Evolutionary conservation across 2,113 vertebrate genomes (phyloP).

Genomic region (Felis catus): F.catus_Fca126_mat1.0 CM031428.1:12675501-12676000

Average conservation of each 20-base stretch:
- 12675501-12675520: slow-evolving; percentile 25
- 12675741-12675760: not conserved
- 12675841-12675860: not conserved
- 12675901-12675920: not conserved
- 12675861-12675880: not conserved
- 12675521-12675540: not conserved
- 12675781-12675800: not conserved
- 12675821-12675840: not conserved
- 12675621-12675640: not conserved
- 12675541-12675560: slow-evolving; percentile 35
- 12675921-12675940: not conserved
- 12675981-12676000: not conserved
- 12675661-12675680: slow-evolving; percentile 20
- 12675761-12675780: not conserved
- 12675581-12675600: slow-evolving; percentile 31
- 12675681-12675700: not conserved
- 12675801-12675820: not conserved
- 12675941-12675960: not conserved
- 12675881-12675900: not conserved
- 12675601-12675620: slow-evolving; percentile 32
- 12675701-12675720: not conserved
- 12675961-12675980: not conserved
- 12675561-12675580: slow-evolving; percentile 52
- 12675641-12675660: not conserved
- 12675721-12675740: not conserved